Percentiles rank a stretch among this genome's conserved stretches.
Evolutionary conservation across 2,797 vertebrate genomes (phyloP).

Genomic region (Fundulus diaphanus): DNA sequence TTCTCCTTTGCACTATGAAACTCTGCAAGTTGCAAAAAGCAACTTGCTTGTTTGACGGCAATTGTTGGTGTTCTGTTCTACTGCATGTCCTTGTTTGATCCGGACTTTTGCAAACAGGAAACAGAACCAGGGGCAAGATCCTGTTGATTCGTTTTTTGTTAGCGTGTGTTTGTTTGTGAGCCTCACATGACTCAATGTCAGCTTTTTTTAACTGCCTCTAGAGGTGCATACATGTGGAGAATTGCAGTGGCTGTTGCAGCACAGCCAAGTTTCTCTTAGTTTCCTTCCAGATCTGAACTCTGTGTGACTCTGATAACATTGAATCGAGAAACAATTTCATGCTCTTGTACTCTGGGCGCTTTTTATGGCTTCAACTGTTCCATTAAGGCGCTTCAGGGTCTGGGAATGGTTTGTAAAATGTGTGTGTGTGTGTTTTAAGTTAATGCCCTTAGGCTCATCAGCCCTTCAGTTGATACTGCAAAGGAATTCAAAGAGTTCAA

Average conservation of each 20-base stretch:
- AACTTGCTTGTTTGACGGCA: conserved; percentile 55
- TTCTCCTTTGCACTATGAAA: background rate
- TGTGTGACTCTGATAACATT: conserved; percentile 80
- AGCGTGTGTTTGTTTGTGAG: conserved; percentile 52
- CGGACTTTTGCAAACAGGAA: conserved; percentile 65
- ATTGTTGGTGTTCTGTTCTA: conserved; percentile 37
- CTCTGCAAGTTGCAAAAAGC: conserved; percentile 49
- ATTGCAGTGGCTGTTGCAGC: conserved; percentile 44
- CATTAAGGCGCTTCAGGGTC: conserved; percentile 64
- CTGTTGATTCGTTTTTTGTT: conserved; percentile 15
- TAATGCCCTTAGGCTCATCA: conserved; percentile 60
- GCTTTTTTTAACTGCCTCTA: conserved; percentile 30
- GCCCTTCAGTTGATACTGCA: conserved; percentile 51
- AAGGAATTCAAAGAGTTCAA: conserved; percentile 51
- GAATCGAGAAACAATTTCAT: conserved; percentile 73
- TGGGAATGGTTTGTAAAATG: conserved; percentile 64
- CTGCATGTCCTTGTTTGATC: conserved; percentile 49
- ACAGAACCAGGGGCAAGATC: conserved; percentile 43
- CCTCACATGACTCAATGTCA: conserved; percentile 40
- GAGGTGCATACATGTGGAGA: conserved; percentile 61
- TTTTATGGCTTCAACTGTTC: conserved; percentile 75
- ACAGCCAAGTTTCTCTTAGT: conserved; percentile 55
- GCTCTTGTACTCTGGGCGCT: conserved; percentile 55
- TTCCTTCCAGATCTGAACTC: conserved; percentile 77
- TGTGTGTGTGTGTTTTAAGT: conserved; percentile 33